Base-by-base conservation (phyloP, 1,140 invertebrate species). In the Parapsyche elsis region DNA sequence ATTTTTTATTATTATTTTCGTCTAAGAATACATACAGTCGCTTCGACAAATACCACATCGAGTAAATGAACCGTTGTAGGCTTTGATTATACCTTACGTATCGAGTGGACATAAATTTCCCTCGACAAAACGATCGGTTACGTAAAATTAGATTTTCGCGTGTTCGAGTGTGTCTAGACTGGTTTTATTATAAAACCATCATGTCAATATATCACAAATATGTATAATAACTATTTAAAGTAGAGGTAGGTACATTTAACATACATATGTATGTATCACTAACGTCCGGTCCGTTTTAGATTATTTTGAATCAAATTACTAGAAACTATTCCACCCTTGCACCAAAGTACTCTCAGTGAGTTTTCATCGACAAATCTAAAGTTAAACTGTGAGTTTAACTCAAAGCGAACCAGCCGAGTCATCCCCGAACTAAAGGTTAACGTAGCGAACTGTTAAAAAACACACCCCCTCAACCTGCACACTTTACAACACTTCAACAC, bases 391-490 rank as follows among this genome's bases (percentile, higher is more conserved):
- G 57, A 21, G 57, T 53, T 78, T 70, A 71, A 53, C 80, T 53
- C 76, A 70, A 59, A 71, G 46, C 44, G 30, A 81, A 81, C 21
- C 73, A n/a, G 44, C 14, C 77, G 19, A 79, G 81, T 81, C 81
- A 81, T 79, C 46, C 16, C 26, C 14, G 26, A 49, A 38, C 71
- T 76, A 76, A 76, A 79, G 75, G 77, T 76, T 76, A 81, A 81
- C 81, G 77, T 81, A 76, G 77, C 73, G 81, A 79, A 71, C 81
- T 79, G 81, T 81, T 81, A 79, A 81, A 79, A 81, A 81, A 81
- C 81, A 76, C 78, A 70, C 44, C 76, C 59, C 49, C 30, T 38
- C 30, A 7, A 38, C 30, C 30, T 38, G 30, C 30, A 38, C 30
- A 38, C 30, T 38, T 38, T 38, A 38, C 30, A 26, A 16, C 77